phyloP scores from a whole-genome alignment of 2,888 invertebrate species.

The Ornithoptera alexandrae region DNA sequence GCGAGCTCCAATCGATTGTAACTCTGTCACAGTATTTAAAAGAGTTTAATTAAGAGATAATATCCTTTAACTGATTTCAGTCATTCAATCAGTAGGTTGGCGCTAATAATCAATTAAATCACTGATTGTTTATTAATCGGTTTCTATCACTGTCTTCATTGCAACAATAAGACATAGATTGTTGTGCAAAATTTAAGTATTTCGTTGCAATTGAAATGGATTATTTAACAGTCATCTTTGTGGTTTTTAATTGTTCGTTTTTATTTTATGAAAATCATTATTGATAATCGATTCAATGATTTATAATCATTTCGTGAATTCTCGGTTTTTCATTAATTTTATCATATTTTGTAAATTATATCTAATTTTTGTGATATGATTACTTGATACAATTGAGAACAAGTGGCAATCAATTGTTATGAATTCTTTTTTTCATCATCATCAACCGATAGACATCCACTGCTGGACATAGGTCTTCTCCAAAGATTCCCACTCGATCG shows the following conservation, averaged over 20 bases:
- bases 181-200: background rate
- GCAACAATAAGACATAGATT: background rate
- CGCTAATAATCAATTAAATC: constrained; percentile 16
- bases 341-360: background rate
- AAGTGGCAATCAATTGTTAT: too few relatives aligned
- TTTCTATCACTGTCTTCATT: constrained; percentile 4
- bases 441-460: too few relatives aligned
- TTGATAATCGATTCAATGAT: background rate
- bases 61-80: background rate
- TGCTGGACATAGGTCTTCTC: too few relatives aligned
- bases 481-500: too few relatives aligned
- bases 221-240: constrained; percentile 4
- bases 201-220: constrained; percentile 16
- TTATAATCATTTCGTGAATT: background rate
- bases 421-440: too few relatives aligned
- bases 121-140: constrained; percentile 15
- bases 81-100: background rate
- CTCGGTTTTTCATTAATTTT: background rate
- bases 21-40: background rate
- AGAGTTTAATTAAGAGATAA: background rate
- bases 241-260: constrained; percentile 17
- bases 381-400: too few relatives aligned
- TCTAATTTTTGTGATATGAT: too few relatives aligned
- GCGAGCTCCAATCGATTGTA: too few relatives aligned
- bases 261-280: background rate